Evolutionary conservation across 2,888 invertebrate genomes (phyloP).

Genomic region (Lasioglossum marginatum): DNA sequence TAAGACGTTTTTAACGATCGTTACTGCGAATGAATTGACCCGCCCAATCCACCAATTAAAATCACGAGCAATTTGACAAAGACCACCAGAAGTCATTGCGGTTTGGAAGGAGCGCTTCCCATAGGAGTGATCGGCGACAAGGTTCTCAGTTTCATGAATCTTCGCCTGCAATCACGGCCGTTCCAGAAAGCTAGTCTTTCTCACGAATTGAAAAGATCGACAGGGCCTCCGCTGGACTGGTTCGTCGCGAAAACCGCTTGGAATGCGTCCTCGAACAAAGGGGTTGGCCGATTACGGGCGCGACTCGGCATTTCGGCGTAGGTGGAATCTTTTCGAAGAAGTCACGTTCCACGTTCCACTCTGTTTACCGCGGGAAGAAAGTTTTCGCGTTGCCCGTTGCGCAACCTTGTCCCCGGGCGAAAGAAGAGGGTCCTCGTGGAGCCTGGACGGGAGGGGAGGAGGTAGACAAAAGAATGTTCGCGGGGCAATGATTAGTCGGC

Average conservation of each 20-base stretch:
- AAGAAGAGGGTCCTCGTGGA: neutral
- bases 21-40: neutral
- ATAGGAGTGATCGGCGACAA: neutral
- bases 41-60: neutral
- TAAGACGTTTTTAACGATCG: neutral
- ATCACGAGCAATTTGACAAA: neutral
- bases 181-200: constrained; percentile 28
- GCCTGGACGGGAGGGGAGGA: neutral
- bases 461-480: constrained; percentile 55
- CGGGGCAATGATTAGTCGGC: constrained; percentile 75
- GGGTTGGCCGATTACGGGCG: neutral
- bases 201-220: constrained; percentile 52
- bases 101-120: neutral
- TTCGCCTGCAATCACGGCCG: neutral
- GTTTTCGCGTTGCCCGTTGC: constrained; percentile 58
- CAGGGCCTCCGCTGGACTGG: constrained; percentile 29
- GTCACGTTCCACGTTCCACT: constrained; percentile 70
- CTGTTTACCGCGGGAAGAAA: constrained; percentile 65
- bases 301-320: neutral
- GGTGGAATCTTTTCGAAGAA: constrained; percentile 27
- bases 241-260: constrained; percentile 21
- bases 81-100: neutral
- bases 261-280: constrained; percentile 34
- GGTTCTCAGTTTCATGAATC: constrained; percentile 7
- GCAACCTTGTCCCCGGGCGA: constrained; percentile 60